Conservation (phyloP, 2,797 vertebrate genomes). For the Peromyscus nudipes region DNA sequence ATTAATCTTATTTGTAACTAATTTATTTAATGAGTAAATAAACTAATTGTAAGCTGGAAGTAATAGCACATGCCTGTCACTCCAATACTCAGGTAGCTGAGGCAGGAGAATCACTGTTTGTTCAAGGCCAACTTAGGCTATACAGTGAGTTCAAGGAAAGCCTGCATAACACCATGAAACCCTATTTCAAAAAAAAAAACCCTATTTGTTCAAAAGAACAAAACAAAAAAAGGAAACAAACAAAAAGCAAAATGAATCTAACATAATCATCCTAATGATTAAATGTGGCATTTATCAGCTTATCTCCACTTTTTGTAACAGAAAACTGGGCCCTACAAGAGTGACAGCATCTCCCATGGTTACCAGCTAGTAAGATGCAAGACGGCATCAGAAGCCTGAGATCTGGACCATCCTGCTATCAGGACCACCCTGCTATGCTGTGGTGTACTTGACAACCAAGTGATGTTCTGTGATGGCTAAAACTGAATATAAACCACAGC, state of each 20-base stretch:
- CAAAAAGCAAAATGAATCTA: neutral
- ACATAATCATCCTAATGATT: neutral
- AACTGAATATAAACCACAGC: neutral
- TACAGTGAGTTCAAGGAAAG: neutral
- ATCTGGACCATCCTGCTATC: neutral
- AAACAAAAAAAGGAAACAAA: neutral
- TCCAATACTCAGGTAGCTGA: neutral
- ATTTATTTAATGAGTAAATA: constrained; percentile 36
- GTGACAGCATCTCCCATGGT: neutral
- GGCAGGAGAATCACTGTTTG: neutral
- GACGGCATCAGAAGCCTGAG: neutral
- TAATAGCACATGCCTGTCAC: no score
- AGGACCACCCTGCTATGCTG: neutral
- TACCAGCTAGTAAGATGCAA: neutral
- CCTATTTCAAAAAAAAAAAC: neutral
- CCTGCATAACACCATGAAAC: neutral
- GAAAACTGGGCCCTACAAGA: neutral
- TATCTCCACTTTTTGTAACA: neutral
- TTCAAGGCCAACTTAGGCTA: neutral
- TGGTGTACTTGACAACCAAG: neutral
- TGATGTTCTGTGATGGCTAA: neutral
- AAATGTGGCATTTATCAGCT: neutral
- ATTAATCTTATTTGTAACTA: neutral
- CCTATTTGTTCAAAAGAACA: neutral
- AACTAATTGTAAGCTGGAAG: neutral